These are phyloP conservation scores for Rousettus leschenaultii DNA, from an alignment of 2,113 vertebrate genomes.

Conservation along the genomic window DNA sequence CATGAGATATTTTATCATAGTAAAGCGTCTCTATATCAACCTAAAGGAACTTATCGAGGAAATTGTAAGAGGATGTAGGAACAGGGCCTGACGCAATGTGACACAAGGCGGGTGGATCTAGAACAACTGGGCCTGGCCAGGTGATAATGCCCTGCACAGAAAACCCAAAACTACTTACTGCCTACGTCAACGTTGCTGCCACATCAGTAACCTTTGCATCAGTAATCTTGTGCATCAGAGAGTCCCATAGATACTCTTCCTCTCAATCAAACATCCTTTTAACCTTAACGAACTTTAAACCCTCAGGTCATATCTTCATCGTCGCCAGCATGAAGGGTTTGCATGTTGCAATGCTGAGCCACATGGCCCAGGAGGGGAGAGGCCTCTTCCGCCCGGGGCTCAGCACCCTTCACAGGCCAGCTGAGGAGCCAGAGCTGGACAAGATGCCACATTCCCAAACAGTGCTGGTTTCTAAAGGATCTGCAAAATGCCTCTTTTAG, in stretches of 20 bases:
- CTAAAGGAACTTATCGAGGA: not conserved
- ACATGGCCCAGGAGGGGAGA: rapidly evolving
- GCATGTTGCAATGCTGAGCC: not conserved
- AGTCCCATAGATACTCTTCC: rapidly evolving
- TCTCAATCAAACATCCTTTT: not conserved
- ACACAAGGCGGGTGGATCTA: not conserved
- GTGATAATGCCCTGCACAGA: not conserved
- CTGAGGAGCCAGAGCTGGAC: not conserved
- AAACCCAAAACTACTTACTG: not conserved
- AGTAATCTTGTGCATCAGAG: not conserved
- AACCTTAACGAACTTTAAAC: no score
- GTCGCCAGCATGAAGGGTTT: not conserved
- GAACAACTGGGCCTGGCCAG: not conserved
- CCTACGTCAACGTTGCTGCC: rapidly evolving
- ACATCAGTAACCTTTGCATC: rapidly evolving
- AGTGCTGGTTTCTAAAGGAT: rapidly evolving
- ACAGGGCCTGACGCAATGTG: not conserved
- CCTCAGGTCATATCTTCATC: not conserved
- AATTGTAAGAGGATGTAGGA: not conserved
- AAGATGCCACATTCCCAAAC: not conserved
- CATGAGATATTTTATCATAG: not conserved
- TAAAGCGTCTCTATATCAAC: not conserved
- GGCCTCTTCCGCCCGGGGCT: rapidly evolving
- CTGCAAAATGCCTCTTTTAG: not conserved
- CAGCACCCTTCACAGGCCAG: no score